These are phyloP conservation scores for Zapornia atra DNA, from an alignment of 2,113 vertebrate genomes.

Conservation along the genomic window DNA sequence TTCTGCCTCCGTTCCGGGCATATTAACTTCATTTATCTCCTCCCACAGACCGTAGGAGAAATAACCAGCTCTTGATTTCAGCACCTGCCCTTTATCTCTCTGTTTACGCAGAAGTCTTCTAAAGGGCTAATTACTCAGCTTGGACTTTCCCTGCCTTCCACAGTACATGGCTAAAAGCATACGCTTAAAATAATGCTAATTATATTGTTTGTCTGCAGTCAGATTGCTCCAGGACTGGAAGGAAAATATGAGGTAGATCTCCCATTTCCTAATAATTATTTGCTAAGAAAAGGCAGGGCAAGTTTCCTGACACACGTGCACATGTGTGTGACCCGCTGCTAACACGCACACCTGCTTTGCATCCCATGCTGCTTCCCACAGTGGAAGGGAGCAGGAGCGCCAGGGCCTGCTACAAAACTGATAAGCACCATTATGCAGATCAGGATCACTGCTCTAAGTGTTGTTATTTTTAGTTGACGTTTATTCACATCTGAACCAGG, in stretches of 20 bases:
- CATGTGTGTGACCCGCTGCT: background rate
- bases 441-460: background rate
- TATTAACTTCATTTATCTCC: conserved; percentile 67
- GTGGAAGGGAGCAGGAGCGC: background rate
- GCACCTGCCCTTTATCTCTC: conserved; percentile 67
- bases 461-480: conserved; percentile 14
- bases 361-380: background rate
- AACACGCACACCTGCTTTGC: background rate
- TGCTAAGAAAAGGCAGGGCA: conserved; percentile 30
- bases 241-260: conserved; percentile 41
- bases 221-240: conserved; percentile 54
- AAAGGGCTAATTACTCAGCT: conserved; percentile 65
- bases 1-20: conserved; percentile 26
- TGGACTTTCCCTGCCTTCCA: conserved; percentile 68
- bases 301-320: background rate
- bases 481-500: background rate
- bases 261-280: conserved; percentile 54
- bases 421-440: conserved; percentile 34
- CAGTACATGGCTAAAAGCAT: conserved; percentile 31
- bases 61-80: conserved; percentile 65
- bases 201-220: conserved; percentile 70
- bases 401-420: background rate
- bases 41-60: conserved; percentile 66
- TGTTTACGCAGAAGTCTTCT: conserved; percentile 60
- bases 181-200: conserved; percentile 72